Evolutionary conservation across 1,140 invertebrate genomes (phyloP).

Genomic region (Pogonomyrmex californicus): DNA sequence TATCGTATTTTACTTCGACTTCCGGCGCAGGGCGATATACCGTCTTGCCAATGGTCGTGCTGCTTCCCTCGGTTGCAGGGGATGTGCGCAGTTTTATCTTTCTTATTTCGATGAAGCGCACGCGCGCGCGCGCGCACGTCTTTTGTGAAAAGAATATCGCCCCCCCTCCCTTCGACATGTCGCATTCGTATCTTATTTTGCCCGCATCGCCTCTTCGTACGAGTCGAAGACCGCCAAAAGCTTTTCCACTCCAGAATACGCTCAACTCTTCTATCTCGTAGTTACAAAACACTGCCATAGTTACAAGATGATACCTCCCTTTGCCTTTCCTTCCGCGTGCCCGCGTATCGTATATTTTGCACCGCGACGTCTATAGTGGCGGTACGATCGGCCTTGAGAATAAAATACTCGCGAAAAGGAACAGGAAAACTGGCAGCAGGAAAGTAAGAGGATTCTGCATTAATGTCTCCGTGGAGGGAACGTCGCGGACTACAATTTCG

Average conservation of each 20-base stretch:
- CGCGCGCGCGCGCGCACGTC: not conserved
- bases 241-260: conserved; percentile 14
- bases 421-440: not conserved
- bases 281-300: conserved; percentile 22
- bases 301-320: conserved; percentile 56
- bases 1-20: conserved; percentile 41
- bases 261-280: conserved; percentile 12
- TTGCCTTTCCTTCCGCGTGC: conserved; percentile 23
- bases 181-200: conserved; percentile 40
- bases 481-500: conserved; percentile 34
- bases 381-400: conserved; percentile 18
- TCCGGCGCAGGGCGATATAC: conserved; percentile 37
- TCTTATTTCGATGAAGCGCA: not conserved
- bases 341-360: conserved; percentile 11
- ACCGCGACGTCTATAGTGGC: not conserved
- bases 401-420: conserved; percentile 27
- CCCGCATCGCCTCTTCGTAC: not conserved
- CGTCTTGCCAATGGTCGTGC: conserved; percentile 31
- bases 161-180: conserved; percentile 23
- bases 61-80: not conserved
- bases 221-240: not conserved
- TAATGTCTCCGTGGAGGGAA: conserved; percentile 27
- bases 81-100: conserved; percentile 25
- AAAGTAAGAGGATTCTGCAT: conserved; percentile 11
- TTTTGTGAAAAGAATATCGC: conserved; percentile 13